Evolutionary conservation across 2,797 vertebrate genomes (phyloP).

Genomic region (Phrynocephalus vlangalii): DNA sequence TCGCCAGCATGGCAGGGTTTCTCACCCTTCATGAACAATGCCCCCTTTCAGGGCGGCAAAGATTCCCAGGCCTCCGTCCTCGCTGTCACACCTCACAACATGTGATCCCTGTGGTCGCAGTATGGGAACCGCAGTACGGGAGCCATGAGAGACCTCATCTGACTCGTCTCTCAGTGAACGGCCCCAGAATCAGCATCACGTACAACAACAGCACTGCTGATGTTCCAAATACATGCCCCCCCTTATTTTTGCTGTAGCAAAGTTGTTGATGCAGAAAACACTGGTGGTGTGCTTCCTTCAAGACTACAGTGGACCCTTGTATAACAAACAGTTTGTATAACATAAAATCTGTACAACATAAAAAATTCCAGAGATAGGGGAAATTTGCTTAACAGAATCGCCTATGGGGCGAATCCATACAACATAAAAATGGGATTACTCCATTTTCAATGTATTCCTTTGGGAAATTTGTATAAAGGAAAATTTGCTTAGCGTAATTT

Average conservation of each 20-base stretch:
- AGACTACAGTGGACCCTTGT: no score
- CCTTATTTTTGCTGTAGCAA: background rate
- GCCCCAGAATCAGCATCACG: background rate
- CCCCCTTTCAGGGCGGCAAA: slow-evolving; percentile 33
- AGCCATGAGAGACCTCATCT: background rate
- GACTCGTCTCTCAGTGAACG: background rate
- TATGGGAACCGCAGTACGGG: background rate
- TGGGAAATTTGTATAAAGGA: no score
- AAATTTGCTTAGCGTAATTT: no score
- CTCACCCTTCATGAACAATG: slow-evolving; percentile 48
- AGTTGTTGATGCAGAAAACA: background rate
- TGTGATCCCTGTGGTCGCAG: slow-evolving; percentile 17
- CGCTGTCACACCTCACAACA: slow-evolving; percentile 28
- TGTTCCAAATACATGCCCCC: background rate
- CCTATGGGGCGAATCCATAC: no score
- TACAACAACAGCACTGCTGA: no score
- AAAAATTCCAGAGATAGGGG: background rate
- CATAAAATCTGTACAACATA: background rate
- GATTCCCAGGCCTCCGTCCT: slow-evolving; percentile 54
- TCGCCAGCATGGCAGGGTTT: background rate
- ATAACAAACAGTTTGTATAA: no score
- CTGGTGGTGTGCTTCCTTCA: background rate
- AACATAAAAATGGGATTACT: no score
- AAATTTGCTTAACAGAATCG: no score
- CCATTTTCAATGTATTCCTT: no score